Evolutionary conservation across 2,888 invertebrate genomes (phyloP).

Genomic region (Vannuccia rotundouncinata): DNA sequence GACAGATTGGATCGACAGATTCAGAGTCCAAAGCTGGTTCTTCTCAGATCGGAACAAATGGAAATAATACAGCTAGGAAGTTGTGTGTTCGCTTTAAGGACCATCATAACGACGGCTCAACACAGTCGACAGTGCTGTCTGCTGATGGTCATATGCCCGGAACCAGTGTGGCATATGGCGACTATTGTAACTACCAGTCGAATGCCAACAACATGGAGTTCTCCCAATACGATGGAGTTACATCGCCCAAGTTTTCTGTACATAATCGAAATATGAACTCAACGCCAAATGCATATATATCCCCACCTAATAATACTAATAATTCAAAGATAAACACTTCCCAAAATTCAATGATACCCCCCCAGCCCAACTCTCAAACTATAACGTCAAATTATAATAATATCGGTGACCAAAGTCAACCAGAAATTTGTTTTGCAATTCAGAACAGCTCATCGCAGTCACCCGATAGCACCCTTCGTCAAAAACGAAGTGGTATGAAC

Average conservation of each 20-base stretch:
- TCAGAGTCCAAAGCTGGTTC: not conserved
- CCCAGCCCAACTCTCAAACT: not conserved
- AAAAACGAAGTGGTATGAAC: not conserved
- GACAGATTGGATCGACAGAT: too few relatives aligned
- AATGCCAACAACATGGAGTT: not conserved
- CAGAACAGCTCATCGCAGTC: not conserved
- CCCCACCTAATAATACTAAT: too few relatives aligned
- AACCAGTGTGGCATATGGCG: not conserved
- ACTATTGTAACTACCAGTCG: not conserved
- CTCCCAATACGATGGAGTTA: not conserved
- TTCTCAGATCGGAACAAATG: not conserved
- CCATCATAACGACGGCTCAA: not conserved
- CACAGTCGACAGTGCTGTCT: not conserved
- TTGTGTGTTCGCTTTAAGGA: not conserved
- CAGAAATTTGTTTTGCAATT: not conserved
- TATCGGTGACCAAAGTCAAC: not conserved
- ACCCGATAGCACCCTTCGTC: not conserved
- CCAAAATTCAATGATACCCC: not conserved
- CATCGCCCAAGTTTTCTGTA: not conserved
- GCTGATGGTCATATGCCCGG: not conserved
- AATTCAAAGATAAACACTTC: not conserved
- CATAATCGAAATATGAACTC: not conserved
- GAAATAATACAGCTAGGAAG: not conserved
- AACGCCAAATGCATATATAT: not conserved
- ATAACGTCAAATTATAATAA: not conserved